Conservation (phyloP, 2,888 invertebrate genomes). For the Rotaria macrura region DNA sequence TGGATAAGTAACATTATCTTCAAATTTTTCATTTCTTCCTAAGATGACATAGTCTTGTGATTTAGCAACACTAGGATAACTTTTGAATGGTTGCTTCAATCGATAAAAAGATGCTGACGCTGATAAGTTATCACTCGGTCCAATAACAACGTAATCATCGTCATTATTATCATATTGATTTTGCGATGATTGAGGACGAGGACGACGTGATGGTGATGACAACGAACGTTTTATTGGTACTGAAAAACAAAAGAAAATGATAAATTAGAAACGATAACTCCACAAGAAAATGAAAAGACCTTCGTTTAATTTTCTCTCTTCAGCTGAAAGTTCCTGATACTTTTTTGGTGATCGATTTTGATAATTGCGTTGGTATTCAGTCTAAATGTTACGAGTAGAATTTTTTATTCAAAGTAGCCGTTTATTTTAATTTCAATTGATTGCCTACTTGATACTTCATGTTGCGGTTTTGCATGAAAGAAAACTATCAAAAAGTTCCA, state of each 20-base stretch:
- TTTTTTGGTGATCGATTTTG: neutral
- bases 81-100: neutral
- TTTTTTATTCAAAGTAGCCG: neutral
- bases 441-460: neutral
- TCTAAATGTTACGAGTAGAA: neutral
- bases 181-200: no score
- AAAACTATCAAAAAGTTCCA: neutral
- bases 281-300: neutral
- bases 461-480: neutral
- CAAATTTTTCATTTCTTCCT: constrained; percentile 5
- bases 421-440: neutral
- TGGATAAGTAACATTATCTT: constrained; percentile 6
- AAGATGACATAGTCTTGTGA: neutral
- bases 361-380: constrained; percentile 14
- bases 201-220: neutral
- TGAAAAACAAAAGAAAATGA: neutral
- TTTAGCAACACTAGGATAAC: neutral
- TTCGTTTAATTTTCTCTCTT: constrained; percentile 7
- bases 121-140: constrained; percentile 7
- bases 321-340: neutral
- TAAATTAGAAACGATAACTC: neutral
- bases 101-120: neutral
- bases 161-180: neutral
- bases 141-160: neutral
- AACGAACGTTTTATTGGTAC: neutral